phyloP scores from a whole-genome alignment of 2,797 vertebrate species.

The Malurus splendens region DNA sequence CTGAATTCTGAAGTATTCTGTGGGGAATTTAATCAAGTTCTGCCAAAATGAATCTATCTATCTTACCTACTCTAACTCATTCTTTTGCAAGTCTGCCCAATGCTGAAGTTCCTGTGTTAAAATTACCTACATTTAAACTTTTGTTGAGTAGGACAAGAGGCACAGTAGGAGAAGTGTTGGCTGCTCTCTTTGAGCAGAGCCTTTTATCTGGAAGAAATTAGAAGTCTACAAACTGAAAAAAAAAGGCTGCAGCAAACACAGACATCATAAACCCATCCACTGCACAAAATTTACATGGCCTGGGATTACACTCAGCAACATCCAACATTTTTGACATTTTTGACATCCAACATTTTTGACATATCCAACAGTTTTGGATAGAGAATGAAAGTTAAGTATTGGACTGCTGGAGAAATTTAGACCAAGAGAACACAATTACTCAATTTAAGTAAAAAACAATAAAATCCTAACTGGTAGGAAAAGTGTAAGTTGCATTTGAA shows the following conservation, averaged over 20 bases:
- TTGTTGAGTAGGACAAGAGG: background rate
- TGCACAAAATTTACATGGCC: background rate
- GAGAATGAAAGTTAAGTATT: background rate
- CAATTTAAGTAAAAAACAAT: background rate
- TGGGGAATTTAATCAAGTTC: conserved; percentile 4
- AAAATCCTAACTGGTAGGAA: background rate
- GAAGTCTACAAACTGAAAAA: background rate
- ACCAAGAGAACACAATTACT: background rate
- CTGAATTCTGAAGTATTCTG: conserved; percentile 1
- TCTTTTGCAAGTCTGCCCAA: background rate
- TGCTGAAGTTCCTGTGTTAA: background rate
- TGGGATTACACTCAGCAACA: background rate
- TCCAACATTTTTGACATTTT: background rate
- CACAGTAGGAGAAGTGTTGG: background rate
- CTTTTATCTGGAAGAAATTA: background rate
- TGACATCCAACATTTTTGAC: background rate
- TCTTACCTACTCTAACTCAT: background rate
- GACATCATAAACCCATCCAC: background rate
- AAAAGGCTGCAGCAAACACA: background rate
- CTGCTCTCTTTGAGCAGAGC: background rate
- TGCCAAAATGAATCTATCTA: conserved; percentile 1
- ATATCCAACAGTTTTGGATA: background rate
- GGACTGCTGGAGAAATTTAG: background rate
- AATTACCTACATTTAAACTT: background rate
- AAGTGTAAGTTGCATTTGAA: background rate